Percentiles rank a stretch among this genome's conserved stretches.
These are phyloP conservation scores for Stenotaenia linearis DNA, from an alignment of 2,888 invertebrate genomes.

Conservation along the genomic window DNA sequence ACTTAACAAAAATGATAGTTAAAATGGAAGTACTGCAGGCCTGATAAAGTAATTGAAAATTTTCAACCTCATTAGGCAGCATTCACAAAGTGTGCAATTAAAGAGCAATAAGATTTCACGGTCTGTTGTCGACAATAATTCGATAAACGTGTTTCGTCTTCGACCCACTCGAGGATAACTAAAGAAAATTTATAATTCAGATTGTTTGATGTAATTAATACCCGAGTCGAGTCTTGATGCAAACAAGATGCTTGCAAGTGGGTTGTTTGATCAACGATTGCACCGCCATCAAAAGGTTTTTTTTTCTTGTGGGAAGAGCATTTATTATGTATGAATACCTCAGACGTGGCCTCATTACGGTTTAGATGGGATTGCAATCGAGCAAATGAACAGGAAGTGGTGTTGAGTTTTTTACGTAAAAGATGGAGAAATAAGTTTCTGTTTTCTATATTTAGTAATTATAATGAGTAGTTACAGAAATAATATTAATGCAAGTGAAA, in stretches of 20 bases:
- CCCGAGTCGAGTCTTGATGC: not conserved
- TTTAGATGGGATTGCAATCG: not conserved
- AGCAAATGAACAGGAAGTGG: not conserved
- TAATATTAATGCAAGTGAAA: no score
- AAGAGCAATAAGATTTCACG: slow-evolving; percentile 1
- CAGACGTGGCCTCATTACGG: not conserved
- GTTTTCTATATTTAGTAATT: no score
- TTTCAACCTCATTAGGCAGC: not conserved
- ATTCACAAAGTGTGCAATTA: slow-evolving; percentile 1
- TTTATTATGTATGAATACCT: not conserved
- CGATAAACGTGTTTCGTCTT: not conserved
- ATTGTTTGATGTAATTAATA: not conserved
- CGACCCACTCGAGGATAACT: not conserved
- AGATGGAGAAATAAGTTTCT: no score
- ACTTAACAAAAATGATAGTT: not conserved
- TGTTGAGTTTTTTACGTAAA: no score
- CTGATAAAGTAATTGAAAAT: not conserved
- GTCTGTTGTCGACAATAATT: slow-evolving; percentile 11
- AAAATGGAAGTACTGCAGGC: not conserved
- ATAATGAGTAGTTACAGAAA: no score
- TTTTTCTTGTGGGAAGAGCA: not conserved
- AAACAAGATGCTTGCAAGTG: not conserved
- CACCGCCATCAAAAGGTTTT: not conserved
- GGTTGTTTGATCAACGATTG: not conserved
- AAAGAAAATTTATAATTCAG: not conserved